Evolutionary conservation across 2,888 invertebrate genomes (phyloP), one percentile per base, ranked within the genome.

Genomic region (Scrobipalpa costella): DNA sequence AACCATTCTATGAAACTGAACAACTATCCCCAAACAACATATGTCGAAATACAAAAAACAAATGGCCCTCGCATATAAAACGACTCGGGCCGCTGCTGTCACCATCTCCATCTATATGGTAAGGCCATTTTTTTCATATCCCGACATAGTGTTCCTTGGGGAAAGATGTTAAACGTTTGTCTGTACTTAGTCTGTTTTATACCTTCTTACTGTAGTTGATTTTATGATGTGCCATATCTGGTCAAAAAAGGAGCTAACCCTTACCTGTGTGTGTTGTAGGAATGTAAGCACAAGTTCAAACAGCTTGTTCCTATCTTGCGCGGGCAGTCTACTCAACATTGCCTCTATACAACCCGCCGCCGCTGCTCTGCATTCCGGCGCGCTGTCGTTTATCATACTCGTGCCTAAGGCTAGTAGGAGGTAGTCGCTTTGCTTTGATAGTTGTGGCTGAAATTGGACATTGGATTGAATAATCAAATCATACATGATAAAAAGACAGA

Each of bases 371-470:
- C 97, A 97, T 11, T 93, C 93, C 0, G 95, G 92, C 40, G 95
- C 94, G 3, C 95, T 94, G 73, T 99, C 98, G 78, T 98, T 97
- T 9, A 97, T 92, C 78, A 98, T 92, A 59, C 96, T 92, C 0
- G 95, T 94, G 9, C 96, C 95, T 27, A 98, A 85, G 0, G 95
- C 94, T 0, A 98, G 83, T 62, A 97, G 94, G 17, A 98, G 92
- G 33, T 95, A 91, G 15, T 94, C 94, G 2, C 94, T 91, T 67
- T 95, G 93, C 49, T 92, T 87, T 1, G 88, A 84, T 19, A 97
- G 80, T 50, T 93, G 87, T 33, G 90, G 84, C 95, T 96, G 84
- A 1, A 69, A 68, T 15, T 7, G n/a, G 36, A 9, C 9, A 34
- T 9, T 27, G 6, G 2, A 21, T 52, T 17, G 15, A 7, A 47